phyloP scores from a whole-genome alignment of 2,888 invertebrate genomes.

The Drosophila affinis region DNA sequence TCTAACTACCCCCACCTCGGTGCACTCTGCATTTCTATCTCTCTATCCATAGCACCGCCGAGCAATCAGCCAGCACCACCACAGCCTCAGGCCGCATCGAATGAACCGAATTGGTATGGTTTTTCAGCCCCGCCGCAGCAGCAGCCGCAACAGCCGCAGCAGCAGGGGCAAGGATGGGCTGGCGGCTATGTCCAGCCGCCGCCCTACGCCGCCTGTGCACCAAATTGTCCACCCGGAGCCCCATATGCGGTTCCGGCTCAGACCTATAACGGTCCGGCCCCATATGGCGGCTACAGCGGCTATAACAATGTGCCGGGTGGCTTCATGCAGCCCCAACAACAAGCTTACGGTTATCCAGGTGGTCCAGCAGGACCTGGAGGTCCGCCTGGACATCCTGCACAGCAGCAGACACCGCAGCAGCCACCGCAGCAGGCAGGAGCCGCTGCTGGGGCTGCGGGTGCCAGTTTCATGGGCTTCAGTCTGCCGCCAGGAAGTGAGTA shows the following conservation, averaged over 20 bases:
- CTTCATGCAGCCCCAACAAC: constrained; percentile 71
- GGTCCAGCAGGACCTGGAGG: constrained; percentile 13
- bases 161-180: constrained; percentile 65
- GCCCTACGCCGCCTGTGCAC: constrained; percentile 62
- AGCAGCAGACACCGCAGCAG: constrained; percentile 53
- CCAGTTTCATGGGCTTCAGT: constrained; percentile 81
- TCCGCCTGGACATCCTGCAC: constrained; percentile 23
- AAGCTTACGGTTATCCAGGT: constrained; percentile 57
- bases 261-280: constrained; percentile 53
- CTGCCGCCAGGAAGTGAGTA: constrained; percentile 83
- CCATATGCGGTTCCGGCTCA: constrained; percentile 58
- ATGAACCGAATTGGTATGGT: constrained; percentile 79
- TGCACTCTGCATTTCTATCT: constrained; percentile 32
- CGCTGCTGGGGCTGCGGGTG: constrained; percentile 54
- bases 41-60: constrained; percentile 66
- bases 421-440: constrained; percentile 49
- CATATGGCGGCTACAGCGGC: constrained; percentile 58
- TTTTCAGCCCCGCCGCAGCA: constrained; percentile 79
- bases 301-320: constrained; percentile 70
- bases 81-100: constrained; percentile 56
- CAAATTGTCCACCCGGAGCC: constrained; percentile 53
- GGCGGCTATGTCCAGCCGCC: constrained; percentile 76
- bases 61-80: constrained; percentile 50
- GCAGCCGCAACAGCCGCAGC: constrained; percentile 43
- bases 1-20: constrained; percentile 29